Base-by-base conservation (phyloP, 2,113 vertebrate species). In the Anhinga anhinga region DNA sequence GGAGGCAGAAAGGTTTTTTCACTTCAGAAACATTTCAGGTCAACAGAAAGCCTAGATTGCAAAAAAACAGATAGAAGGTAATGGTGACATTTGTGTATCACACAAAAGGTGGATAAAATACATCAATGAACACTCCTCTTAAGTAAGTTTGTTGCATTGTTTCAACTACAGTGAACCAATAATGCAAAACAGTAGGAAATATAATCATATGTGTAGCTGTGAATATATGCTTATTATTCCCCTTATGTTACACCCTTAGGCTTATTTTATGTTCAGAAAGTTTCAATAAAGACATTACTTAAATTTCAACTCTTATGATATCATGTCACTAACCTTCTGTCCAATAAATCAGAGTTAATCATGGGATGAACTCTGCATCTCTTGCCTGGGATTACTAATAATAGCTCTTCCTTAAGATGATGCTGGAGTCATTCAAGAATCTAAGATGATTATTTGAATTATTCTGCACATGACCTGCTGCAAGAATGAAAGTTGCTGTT, bases 261-360 rank as follows among this genome's bases (percentile, higher is more conserved):
- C 34, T 87, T 96, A 72, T 82, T 84, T 67, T 72, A 65, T 85
- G 38, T 93, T 94, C 72, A 65, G 95, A 82, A 84, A 25, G 85
- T 89, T 80, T 87, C 63, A 86, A 63, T 85, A 73, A 58, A 78
- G 52, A 74, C 15, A 34, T 85, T 85, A 36, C 26, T 55, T 82
- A 63, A 90, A 82, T 91, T 96, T 96, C 83, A 97, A 77, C 56
- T 88, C 63, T 83, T 73, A 95, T 59, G 13, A 17, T 78, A 55
- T 58, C 45, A 58, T 83, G 36, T 85, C 74, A 91, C 61, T 78
- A 83, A 82, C 42, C 56, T 82, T 84, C 50, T 78, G 72, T 90
- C 83, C 62, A 95, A 82, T 78, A 96, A 96, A 95, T 88, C 53
- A 91, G 9, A 62, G 40, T 93, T 94, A 94, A 95, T 65, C 19